phyloP scores from a whole-genome alignment of 2,888 invertebrate species.

The Thymelicus acteon region DNA sequence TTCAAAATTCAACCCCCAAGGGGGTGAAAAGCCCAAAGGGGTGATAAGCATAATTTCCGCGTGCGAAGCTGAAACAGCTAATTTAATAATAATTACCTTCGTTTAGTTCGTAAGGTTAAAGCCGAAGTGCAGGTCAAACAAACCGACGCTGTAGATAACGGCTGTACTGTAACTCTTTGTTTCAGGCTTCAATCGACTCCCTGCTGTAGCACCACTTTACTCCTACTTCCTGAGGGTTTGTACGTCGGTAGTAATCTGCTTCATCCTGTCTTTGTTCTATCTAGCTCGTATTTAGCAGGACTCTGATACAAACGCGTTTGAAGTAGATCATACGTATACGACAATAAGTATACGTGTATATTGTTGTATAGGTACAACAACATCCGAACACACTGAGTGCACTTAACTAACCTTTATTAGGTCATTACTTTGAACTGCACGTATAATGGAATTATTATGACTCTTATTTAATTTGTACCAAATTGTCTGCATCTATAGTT shows the following conservation, averaged over 20 bases:
- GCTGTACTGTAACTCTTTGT: constrained; percentile 11
- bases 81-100: not conserved
- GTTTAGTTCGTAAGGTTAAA: not conserved
- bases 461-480: no score
- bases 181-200: constrained; percentile 12
- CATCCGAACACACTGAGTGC: no score
- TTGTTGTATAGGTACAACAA: no score
- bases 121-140: constrained; percentile 17
- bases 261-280: constrained; percentile 28
- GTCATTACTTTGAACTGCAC: no score
- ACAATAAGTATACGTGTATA: no score
- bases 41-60: no score
- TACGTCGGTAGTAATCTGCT: constrained; percentile 20
- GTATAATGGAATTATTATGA: no score
- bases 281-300: constrained; percentile 17
- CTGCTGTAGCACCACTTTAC: constrained; percentile 19
- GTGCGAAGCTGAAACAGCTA: no score
- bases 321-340: not conserved
- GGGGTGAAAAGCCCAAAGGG: no score
- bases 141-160: not conserved
- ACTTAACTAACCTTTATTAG: no score
- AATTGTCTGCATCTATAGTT: no score
- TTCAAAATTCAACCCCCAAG: no score
- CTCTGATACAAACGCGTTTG: not conserved
- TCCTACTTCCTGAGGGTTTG: constrained; percentile 26